Base-by-base conservation (phyloP, 1,140 invertebrate genomes). In the Tetramorium alpestre region DNA sequence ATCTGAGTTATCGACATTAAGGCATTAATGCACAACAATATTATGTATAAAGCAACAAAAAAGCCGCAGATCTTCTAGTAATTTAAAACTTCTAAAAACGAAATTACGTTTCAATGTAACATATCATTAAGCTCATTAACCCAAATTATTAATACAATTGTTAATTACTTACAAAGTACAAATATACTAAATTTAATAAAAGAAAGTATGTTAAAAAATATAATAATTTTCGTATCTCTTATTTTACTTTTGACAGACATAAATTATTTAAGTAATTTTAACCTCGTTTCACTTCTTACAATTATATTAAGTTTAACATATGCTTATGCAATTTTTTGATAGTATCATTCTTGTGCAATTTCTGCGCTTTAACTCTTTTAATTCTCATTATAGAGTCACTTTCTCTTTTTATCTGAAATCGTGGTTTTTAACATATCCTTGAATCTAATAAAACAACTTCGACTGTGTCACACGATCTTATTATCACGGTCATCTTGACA, bases 341-440 rank as follows among this genome's bases (percentile, higher is more conserved):
- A 22, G 2, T 67, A 49, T 28, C 58, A 22, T 51, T 28, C 22
- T 51, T 7, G 64, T 64, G 28, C 22, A 78, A 62, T 65, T 62
- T 25, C 4, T 11, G 28, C 6, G 33, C 13, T 38, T 85, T 10
- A 78, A 47, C 25, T 65, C 38, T n/a, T 54, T 54, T 72, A 82
- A 70, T 82, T 2, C 33, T 76, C 41, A 3, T 60, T 0, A 13
- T 18, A 60, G 0, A 51, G 18, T 47, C 22, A 64, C 82, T 78
- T 85, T 85, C 73, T 78, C 82, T 78, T 78, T 78, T 85, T 65
- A 67, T 67, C 60, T 16, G 11, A n/a, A 60, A 78, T 22, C n/a
- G 41, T 84, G 8, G 41, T 60, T 73, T 84, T 84, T 49, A 65
- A 41, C 22, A n/a, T 13, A 60, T 60, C 80, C 80, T 84, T 84